Evolutionary conservation across 2,797 vertebrate species (phyloP), one percentile per base, ranked within the genome.

Genomic region (Microctenopoma lineatum): DNA sequence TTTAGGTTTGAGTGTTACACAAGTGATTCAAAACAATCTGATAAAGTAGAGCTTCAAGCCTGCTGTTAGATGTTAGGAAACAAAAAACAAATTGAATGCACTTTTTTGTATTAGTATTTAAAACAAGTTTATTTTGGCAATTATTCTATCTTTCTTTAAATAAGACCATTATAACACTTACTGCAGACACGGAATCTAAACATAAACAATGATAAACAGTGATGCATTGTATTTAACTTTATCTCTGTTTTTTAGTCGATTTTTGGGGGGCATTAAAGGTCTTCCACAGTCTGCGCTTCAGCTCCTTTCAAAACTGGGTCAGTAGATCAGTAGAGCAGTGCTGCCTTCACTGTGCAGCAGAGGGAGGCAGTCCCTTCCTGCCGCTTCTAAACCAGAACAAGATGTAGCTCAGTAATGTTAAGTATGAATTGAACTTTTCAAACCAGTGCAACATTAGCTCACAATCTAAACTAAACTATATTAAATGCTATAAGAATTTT

Each of bases 251-350:
- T 14, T 39, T 3, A 42, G 16, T 42, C 0, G 9, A 16, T 42
- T 16, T 15, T 7, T 21, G 16, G 6, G 1, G 6, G 15, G 14
- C 41, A 16, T 6, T 44, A 44, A 16, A 16, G 14, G 15, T 16
- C 14, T 44, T 44, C 41, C 41, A 4, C 14, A 5, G 15, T 44
- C 11, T 7, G 5, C 16, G 14, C 5, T 16, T 44, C 62, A 10
- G 74, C 26, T 64, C 12, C 41, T 27, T 34, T 13, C 4, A 12
- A 72, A 92, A 84, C 5, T 93, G 80, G 92, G 91, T 93, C 90
- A 93, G 90, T 91, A 47, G 91, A 90, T 81, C 90, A 93, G 83
- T 91, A 7, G 89, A 90, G 79, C 90, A 84, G 67, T 68, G 66
- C 45, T 83, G 56, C 77, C 55, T 10, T 0, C 32, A 0, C 38